A percentile compares a stretch with the other conserved stretches of the same genome.
Conservation (phyloP, 2,113 vertebrate species). For the Cyanoderma ruficeps region DNA sequence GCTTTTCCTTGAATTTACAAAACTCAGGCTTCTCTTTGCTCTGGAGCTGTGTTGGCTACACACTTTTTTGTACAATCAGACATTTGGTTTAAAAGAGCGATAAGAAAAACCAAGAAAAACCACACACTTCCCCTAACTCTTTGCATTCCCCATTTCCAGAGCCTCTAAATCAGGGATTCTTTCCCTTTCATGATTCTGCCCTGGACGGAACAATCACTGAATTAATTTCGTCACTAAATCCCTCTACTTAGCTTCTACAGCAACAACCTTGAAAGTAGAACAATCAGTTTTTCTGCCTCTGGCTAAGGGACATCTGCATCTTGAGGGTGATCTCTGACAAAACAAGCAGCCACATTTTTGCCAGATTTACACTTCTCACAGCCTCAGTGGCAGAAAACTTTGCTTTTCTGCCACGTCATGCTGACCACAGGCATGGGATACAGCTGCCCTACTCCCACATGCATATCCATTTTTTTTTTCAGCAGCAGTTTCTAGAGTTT, state of each 20-base stretch:
- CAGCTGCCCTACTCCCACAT: neutral
- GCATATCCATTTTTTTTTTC: neutral
- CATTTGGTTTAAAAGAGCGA: neutral
- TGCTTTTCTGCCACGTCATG: neutral
- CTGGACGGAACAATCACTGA: neutral
- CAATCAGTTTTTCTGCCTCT: neutral
- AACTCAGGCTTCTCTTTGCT: neutral
- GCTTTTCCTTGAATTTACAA: neutral
- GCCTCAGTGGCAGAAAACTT: neutral
- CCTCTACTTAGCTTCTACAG: neutral
- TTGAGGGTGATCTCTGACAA: neutral
- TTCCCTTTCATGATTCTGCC: neutral
- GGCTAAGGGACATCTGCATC: neutral
- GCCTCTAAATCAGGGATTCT: neutral
- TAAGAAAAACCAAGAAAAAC: neutral
- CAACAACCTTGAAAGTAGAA: neutral
- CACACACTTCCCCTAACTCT: neutral
- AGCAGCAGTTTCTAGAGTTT: neutral
- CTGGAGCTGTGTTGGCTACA: neutral
- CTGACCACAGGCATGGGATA: neutral
- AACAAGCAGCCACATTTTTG: neutral
- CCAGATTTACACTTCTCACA: neutral
- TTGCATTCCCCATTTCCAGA: neutral
- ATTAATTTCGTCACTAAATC: constrained; percentile 27
- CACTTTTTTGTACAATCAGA: neutral